These are phyloP conservation scores for Myotis davidii DNA, from an alignment of 2,113 vertebrate species.

Conservation along the genomic window DNA sequence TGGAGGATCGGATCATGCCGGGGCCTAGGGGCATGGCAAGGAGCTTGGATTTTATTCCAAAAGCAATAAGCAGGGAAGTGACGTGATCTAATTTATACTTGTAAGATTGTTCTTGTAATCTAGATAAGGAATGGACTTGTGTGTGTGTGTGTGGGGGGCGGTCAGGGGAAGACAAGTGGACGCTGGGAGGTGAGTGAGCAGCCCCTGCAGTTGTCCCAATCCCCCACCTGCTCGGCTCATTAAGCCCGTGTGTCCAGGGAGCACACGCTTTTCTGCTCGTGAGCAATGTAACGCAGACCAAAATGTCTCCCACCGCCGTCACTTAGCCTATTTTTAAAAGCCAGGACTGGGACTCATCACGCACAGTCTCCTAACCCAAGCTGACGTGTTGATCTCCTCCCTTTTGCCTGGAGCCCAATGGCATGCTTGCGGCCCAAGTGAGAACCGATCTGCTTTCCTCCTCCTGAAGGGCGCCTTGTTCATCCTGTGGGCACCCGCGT, in stretches of 20 bases:
- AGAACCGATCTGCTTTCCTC: conserved; percentile 67
- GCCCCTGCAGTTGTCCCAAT: neutral
- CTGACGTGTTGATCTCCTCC: conserved; percentile 77
- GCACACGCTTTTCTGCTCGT: conserved; percentile 64
- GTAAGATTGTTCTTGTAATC: neutral
- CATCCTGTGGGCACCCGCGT: conserved; percentile 70
- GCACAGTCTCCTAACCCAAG: conserved; percentile 68
- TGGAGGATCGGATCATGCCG: fast-evolving
- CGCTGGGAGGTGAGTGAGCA: neutral
- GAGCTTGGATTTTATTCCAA: neutral
- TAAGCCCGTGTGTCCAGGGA: conserved; percentile 61
- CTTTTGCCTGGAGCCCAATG: conserved; percentile 58
- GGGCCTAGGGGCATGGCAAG: fast-evolving
- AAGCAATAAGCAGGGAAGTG: fast-evolving
- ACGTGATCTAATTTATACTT: fast-evolving
- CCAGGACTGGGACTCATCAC: conserved; percentile 77
- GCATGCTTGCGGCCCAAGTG: conserved; percentile 63
- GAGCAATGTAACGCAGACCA: conserved; percentile 63
- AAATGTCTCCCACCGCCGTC: conserved; percentile 71
- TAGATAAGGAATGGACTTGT: neutral
- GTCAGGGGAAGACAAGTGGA: fast-evolving
- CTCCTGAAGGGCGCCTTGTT: conserved; percentile 71
- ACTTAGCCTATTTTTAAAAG: conserved; percentile 70
- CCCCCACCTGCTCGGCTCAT: conserved; percentile 61
- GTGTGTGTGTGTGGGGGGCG: fast-evolving